phyloP scores from a whole-genome alignment of 2,888 invertebrate genomes.

The Drosophila rellima region DNA sequence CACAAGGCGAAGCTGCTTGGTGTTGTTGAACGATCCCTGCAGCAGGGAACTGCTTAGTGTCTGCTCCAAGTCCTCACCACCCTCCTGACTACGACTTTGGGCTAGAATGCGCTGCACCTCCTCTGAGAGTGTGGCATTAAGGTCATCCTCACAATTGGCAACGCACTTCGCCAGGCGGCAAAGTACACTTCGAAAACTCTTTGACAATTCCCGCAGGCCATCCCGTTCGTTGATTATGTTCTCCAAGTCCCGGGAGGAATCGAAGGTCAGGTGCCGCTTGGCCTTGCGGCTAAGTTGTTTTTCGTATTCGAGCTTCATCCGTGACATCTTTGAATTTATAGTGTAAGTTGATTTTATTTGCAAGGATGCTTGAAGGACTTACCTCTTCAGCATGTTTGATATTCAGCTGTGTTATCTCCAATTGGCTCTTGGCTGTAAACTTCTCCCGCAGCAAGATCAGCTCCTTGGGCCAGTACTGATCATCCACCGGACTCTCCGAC shows the following conservation, averaged over 20 bases:
- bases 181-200: slow-evolving; percentile 89
- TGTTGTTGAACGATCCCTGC: slow-evolving; percentile 64
- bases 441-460: slow-evolving; percentile 90
- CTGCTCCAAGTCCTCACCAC: slow-evolving; percentile 66
- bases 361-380: slow-evolving; percentile 11
- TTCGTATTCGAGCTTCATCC: slow-evolving; percentile 85
- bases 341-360: background rate
- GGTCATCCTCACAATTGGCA: slow-evolving; percentile 91
- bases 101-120: slow-evolving; percentile 84
- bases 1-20: slow-evolving; percentile 89
- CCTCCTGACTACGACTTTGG: slow-evolving; percentile 75
- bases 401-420: slow-evolving; percentile 87
- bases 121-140: slow-evolving; percentile 91
- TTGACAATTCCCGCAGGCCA: slow-evolving; percentile 89
- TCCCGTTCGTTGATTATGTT: slow-evolving; percentile 87
- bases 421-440: slow-evolving; percentile 89
- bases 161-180: slow-evolving; percentile 91
- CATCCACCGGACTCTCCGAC: slow-evolving; percentile 89
- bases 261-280: slow-evolving; percentile 85
- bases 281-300: slow-evolving; percentile 85
- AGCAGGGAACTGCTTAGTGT: slow-evolving; percentile 72
- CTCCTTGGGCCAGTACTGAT: slow-evolving; percentile 91
- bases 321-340: slow-evolving; percentile 84
- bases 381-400: slow-evolving; percentile 89
- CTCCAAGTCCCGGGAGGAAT: slow-evolving; percentile 84